Percentiles rank a stretch among this genome's conserved stretches.
Evolutionary conservation across 2,888 invertebrate species (phyloP).

Genomic region (Cryptosula pallasiana): DNA sequence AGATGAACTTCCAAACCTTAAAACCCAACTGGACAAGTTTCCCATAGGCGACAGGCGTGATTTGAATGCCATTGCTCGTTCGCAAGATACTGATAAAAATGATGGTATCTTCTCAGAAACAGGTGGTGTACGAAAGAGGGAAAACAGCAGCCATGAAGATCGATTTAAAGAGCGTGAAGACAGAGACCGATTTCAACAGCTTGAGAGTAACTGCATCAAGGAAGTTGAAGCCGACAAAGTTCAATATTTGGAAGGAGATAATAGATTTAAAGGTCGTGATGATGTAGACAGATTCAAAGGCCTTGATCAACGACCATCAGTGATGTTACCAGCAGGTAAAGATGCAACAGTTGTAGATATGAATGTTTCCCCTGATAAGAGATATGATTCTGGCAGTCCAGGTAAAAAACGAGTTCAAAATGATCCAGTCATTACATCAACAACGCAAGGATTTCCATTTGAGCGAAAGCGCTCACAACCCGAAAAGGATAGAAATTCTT

Average conservation of each 20-base stretch:
- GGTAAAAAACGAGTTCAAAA: not conserved
- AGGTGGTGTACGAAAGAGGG: no score
- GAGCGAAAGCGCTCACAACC: not conserved
- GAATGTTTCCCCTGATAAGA: not conserved
- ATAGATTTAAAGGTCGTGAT: not conserved
- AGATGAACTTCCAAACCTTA: no score
- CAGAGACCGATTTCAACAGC: not conserved
- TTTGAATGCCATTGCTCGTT: no score
- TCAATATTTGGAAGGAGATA: not conserved
- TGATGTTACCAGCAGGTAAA: not conserved
- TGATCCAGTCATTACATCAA: conserved; percentile 1
- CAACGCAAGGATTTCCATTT: not conserved
- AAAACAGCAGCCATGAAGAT: no score
- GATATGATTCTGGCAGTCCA: not conserved
- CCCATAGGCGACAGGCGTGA: no score
- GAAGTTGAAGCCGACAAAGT: no score
- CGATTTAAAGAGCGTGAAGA: not conserved
- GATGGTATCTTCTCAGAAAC: no score
- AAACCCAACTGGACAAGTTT: no score
- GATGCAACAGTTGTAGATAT: no score
- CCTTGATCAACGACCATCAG: no score
- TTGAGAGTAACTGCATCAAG: no score
- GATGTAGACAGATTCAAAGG: not conserved
- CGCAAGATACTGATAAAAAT: no score
- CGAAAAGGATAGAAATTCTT: not conserved